Conservation (phyloP, 2,888 invertebrate species). For the Artemia sinica region DNA sequence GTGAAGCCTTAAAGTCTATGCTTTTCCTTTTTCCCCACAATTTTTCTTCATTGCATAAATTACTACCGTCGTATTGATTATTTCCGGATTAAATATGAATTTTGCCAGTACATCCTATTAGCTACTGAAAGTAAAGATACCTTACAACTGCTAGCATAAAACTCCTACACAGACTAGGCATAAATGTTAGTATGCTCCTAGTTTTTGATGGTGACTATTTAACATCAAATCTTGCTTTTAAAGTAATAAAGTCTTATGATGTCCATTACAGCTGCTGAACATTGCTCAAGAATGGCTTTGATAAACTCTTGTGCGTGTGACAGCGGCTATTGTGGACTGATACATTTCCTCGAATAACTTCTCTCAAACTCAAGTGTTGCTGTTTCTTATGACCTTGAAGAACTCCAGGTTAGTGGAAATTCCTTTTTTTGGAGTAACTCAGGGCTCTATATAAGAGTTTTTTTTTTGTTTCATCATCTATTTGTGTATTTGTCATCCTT, state of each 20-base stretch:
- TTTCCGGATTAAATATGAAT: background rate
- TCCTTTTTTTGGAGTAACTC: too few relatives aligned
- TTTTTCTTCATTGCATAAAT: background rate
- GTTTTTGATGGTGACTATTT: too few relatives aligned
- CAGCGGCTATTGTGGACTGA: conserved; percentile 84
- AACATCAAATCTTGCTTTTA: too few relatives aligned
- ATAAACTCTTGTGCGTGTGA: conserved; percentile 97
- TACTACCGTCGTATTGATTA: background rate
- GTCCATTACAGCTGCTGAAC: conserved; percentile 92
- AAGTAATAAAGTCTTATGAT: conserved; percentile 32
- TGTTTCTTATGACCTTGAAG: too few relatives aligned
- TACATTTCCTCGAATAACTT: too few relatives aligned
- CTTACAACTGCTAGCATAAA: conserved; percentile 10
- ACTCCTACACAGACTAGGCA: conserved; percentile 8
- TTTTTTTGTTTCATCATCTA: too few relatives aligned
- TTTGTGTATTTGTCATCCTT: too few relatives aligned
- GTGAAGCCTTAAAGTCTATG: too few relatives aligned
- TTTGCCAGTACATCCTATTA: conserved; percentile 4
- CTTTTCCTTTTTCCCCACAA: background rate
- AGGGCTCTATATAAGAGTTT: too few relatives aligned
- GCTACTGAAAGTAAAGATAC: background rate
- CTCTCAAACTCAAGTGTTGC: too few relatives aligned
- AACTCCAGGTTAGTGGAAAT: too few relatives aligned
- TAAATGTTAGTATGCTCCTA: too few relatives aligned
- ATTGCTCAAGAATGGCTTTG: conserved; percentile 84